phyloP scores from a whole-genome alignment of 2,113 vertebrate species.

The Hydropotes inermis region DNA sequence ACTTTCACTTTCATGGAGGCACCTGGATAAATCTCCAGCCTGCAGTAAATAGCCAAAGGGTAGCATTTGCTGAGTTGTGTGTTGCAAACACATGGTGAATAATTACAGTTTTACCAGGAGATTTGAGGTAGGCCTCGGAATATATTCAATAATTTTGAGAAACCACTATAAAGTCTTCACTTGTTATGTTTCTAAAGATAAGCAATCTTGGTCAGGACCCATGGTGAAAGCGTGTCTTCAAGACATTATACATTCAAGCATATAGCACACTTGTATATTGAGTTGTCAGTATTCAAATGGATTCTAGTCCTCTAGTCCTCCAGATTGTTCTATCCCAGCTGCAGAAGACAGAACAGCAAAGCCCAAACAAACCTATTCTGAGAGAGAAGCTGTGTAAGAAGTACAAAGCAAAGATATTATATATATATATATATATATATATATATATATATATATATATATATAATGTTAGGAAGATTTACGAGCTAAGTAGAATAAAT shows the following conservation, averaged over 20 bases:
- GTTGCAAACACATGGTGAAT: background rate
- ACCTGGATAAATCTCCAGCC: background rate
- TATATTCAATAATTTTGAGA: background rate
- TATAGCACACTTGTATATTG: background rate
- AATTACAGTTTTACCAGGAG: background rate
- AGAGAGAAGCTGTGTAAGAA: background rate
- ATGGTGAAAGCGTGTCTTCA: background rate
- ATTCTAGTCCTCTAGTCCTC: background rate
- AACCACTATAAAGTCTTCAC: background rate
- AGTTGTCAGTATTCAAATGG: background rate
- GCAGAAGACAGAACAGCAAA: background rate
- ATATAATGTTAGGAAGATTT: background rate
- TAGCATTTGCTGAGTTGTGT: background rate
- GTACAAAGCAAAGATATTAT: background rate
- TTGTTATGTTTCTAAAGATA: background rate
- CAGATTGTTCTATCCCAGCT: background rate
- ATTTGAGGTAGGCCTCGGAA: background rate
- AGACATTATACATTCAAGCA: background rate
- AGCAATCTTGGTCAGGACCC: background rate
- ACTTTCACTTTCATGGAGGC: too few relatives aligned
- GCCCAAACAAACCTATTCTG: background rate
- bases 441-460: background rate
- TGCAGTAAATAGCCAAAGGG: background rate
- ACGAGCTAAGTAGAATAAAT: background rate
- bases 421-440: background rate